Percentiles rank a stretch among this genome's conserved stretches.
phyloP scores from a whole-genome alignment of 2,113 vertebrate genomes.

The Azemiops feae region DNA sequence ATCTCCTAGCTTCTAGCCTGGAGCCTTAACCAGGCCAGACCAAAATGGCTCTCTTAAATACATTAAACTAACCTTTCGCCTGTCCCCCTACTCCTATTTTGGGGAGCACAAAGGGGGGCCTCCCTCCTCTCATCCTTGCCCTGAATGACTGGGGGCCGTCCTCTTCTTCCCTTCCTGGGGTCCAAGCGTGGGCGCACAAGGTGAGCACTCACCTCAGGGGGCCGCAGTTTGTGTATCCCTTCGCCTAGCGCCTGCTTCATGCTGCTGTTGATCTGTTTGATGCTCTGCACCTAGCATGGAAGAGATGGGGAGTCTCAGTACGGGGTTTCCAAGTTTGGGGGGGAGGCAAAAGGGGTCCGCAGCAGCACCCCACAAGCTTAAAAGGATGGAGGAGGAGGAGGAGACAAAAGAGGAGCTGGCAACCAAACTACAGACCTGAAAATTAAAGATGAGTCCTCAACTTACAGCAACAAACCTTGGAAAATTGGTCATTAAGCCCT shows the following conservation, averaged over 20 bases:
- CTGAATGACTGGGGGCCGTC: background rate
- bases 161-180: background rate
- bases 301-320: background rate
- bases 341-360: background rate
- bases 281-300: constrained; percentile 80
- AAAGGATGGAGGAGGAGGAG: background rate
- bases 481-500: too few species aligned
- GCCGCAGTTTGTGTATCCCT: constrained; percentile 73
- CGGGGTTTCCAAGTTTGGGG: background rate
- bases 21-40: too few species aligned
- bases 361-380: background rate
- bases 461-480: too few species aligned
- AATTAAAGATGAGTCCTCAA: too few species aligned
- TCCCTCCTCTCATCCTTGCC: background rate
- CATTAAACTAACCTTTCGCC: background rate
- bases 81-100: background rate
- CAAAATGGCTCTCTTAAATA: background rate
- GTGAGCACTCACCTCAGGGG: constrained; percentile 73
- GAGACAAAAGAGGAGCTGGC: background rate
- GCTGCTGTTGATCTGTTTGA: constrained; percentile 88
- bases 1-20: background rate
- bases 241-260: constrained; percentile 79
- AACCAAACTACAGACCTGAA: background rate
- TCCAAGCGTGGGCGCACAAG: background rate
- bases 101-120: background rate